phyloP scores from a whole-genome alignment of 2,888 invertebrate species.

The Orthosia gracilis region DNA sequence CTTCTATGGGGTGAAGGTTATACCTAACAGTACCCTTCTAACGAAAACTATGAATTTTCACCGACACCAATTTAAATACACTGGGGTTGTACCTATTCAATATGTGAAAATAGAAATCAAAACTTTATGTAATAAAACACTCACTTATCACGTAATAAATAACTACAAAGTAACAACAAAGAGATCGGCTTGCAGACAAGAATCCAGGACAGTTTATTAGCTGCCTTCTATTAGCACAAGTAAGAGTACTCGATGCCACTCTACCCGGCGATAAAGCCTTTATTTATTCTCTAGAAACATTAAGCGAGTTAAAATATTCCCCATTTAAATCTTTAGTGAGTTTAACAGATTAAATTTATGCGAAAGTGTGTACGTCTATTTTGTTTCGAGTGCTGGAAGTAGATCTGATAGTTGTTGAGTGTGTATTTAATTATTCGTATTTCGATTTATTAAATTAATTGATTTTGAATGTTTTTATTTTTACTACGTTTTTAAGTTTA shows the following conservation, averaged over 20 bases:
- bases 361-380: conserved; percentile 49
- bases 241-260: conserved; percentile 63
- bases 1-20: too few relatives aligned
- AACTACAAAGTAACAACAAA: conserved; percentile 34
- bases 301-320: conserved; percentile 65
- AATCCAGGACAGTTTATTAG: conserved; percentile 61
- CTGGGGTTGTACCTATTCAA: too few relatives aligned
- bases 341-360: conserved; percentile 57
- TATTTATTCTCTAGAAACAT: conserved; percentile 63
- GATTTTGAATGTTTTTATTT: too few relatives aligned
- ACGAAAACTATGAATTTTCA: too few relatives aligned
- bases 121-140: not conserved
- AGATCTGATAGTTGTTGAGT: conserved; percentile 30
- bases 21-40: too few relatives aligned
- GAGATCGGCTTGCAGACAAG: conserved; percentile 61
- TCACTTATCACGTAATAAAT: conserved; percentile 27
- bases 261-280: conserved; percentile 59
- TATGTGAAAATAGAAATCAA: too few relatives aligned
- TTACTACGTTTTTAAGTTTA: too few relatives aligned
- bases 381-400: conserved; percentile 45
- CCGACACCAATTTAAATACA: too few relatives aligned
- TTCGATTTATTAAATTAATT: not conserved
- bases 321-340: conserved; percentile 59
- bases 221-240: conserved; percentile 62
- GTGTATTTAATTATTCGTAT: too few relatives aligned